Evolutionary conservation across 2,113 vertebrate genomes (phyloP), one percentile per base, ranked within the genome.

Genomic region (Peromyscus maniculatus): DNA sequence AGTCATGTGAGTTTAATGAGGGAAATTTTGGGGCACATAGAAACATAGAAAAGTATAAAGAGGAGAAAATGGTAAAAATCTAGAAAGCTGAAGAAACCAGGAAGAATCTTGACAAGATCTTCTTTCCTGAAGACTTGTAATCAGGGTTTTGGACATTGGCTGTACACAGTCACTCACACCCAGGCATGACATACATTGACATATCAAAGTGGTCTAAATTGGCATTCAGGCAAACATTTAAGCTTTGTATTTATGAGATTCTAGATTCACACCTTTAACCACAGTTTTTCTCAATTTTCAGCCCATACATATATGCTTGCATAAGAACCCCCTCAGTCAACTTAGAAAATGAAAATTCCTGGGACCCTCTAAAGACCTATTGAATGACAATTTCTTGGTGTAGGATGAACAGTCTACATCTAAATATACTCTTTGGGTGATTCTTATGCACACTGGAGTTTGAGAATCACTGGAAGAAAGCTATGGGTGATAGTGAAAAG

Each of bases 51-150:
- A 86, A 24, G 11, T 55, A n/a, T 52, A 46, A 77, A 77, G 13
- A 77, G 43, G 49, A 57, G 89, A 92, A 87, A n/a, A 87, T 87
- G n/a, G 90, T 64, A 77, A 89, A 77, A 82, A 83, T 78, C 71
- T 46, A 92, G 92, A 69, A 57, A 90, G 74, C 52, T 87, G 19
- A 92, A 92, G 86, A 94, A 95, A 67, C 79, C 72, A 66, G 87
- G 15, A 72, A 92, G 28, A 67, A 28, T 39, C 89, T 91, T 78
- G 46, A 19, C 0, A 77, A 95, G 26, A 16, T 21, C 31, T 80
- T 96, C 36, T 92, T 92, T 95, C 33, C 86, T 94, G 43, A 77
- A 92, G 74, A 28, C 43, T 95, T 83, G 12, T 31, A 83, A 87
- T 87, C 67, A 66, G 49, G 80, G 36, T 92, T 94, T 92, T 64